Percentiles rank a stretch among this genome's conserved stretches.
Evolutionary conservation across 2,888 invertebrate genomes (phyloP).

Genomic region (Zygaena filipendulae): DNA sequence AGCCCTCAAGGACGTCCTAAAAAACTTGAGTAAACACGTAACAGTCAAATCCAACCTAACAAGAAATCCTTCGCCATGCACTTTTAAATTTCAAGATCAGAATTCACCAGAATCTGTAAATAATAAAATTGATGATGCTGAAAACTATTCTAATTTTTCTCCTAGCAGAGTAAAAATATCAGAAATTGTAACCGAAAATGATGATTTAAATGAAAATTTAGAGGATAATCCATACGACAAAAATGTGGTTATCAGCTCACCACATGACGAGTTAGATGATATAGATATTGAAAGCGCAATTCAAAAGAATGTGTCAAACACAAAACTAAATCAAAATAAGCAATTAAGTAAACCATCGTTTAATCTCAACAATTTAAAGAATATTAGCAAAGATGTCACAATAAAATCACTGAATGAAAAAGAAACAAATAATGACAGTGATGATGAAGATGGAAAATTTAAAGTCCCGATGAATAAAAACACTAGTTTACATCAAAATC

Average conservation of each 20-base stretch:
- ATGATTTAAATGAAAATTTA: constrained; percentile 21
- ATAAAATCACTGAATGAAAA: constrained; percentile 23
- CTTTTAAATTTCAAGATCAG: constrained; percentile 4
- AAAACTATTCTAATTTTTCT: constrained; percentile 27
- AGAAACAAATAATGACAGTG: constrained; percentile 8
- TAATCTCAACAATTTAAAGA: constrained; percentile 30
- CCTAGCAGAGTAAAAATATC: constrained; percentile 36
- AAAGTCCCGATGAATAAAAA: constrained; percentile 18
- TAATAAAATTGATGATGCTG: constrained; percentile 14
- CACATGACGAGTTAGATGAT: constrained; percentile 24
- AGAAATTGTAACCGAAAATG: constrained; percentile 33
- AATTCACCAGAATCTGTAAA: constrained; percentile 16
- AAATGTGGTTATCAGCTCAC: too few relatives aligned
- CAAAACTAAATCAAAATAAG: constrained; percentile 19
- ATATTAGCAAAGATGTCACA: constrained; percentile 33
- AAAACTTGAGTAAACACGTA: constrained; percentile 42
- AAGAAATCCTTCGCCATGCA: constrained; percentile 28
- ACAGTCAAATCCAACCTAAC: constrained; percentile 50
- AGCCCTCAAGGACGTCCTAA: constrained; percentile 36
- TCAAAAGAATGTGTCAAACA: constrained; percentile 11
- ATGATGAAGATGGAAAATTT: constrained; percentile 18
- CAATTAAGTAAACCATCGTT: constrained; percentile 16
- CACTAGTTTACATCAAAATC: constrained; percentile 17
- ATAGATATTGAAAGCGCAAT: constrained; percentile 31
- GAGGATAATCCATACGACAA: constrained; percentile 15